A percentile compares a stretch with the other conserved stretches of the same genome.
Conservation (phyloP, 2,888 invertebrate genomes). For the Andrena chrysosceles region DNA sequence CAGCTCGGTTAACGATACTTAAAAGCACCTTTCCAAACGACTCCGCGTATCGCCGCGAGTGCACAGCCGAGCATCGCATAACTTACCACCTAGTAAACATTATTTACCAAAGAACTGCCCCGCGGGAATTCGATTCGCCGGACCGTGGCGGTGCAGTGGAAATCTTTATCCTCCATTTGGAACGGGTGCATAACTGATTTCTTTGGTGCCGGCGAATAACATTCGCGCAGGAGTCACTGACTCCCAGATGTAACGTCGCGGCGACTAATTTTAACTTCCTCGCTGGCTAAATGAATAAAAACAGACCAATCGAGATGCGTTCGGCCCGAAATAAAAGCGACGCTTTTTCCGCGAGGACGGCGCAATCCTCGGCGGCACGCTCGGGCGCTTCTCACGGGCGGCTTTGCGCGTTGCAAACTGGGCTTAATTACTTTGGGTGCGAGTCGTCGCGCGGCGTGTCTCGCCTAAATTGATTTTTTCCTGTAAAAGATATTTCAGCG, state of each 20-base stretch:
- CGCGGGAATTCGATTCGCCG: conserved; percentile 12
- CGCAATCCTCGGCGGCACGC: background rate
- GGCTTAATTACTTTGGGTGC: background rate
- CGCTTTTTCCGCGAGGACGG: conserved; percentile 18
- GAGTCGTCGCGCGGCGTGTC: no score
- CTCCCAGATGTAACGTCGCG: conserved; percentile 69
- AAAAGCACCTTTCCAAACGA: conserved; percentile 10
- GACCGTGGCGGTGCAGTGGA: background rate
- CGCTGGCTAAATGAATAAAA: conserved; percentile 66
- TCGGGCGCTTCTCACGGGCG: background rate
- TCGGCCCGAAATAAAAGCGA: conserved; percentile 53
- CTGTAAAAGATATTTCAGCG: no score
- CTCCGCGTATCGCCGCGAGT: background rate
- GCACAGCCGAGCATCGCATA: background rate
- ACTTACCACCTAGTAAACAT: conserved; percentile 18
- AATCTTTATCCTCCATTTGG: conserved; percentile 31
- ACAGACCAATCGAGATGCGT: conserved; percentile 62
- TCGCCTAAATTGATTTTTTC: no score
- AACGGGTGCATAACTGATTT: conserved; percentile 47
- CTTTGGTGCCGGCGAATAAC: conserved; percentile 57
- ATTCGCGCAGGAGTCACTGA: conserved; percentile 68
- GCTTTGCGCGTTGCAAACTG: background rate
- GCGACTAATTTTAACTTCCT: conserved; percentile 74
- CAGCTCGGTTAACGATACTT: conserved; percentile 2
- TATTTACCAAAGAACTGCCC: conserved; percentile 20